Evolutionary conservation across 2,797 vertebrate genomes (phyloP).

Genomic region (Ctenopoma kingsleyae): DNA sequence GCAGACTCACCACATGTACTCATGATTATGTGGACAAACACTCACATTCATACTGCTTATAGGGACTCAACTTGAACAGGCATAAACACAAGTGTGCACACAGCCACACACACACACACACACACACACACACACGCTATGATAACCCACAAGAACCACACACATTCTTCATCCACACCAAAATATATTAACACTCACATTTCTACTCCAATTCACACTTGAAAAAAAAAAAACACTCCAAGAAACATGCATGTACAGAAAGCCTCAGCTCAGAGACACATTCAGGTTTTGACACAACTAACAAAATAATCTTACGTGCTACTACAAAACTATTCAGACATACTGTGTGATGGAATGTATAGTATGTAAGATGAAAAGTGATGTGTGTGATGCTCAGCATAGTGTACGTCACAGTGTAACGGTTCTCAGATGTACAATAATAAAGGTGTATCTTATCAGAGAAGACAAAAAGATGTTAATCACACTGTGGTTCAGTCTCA

Average conservation of each 20-base stretch:
- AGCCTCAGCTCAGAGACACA: neutral
- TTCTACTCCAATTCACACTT: conserved; percentile 21
- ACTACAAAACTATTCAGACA: conserved; percentile 11
- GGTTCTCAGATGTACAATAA: conserved; percentile 26
- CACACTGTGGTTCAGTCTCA: conserved; percentile 67
- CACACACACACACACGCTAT: conserved; percentile 1
- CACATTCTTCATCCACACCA: conserved; percentile 35
- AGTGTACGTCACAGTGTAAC: conserved; percentile 3
- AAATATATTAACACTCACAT: conserved; percentile 14
- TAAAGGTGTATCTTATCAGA: conserved; percentile 19
- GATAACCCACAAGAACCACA: conserved; percentile 18
- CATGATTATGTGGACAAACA: conserved; percentile 44
- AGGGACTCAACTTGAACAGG: conserved; percentile 24
- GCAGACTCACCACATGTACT: conserved; percentile 65
- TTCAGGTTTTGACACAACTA: neutral
- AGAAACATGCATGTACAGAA: conserved; percentile 23
- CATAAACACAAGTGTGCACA: conserved; percentile 7
- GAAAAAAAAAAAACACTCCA: conserved; percentile 5
- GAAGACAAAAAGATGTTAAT: conserved; percentile 65
- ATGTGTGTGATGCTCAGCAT: conserved; percentile 1
- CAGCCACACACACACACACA: conserved; percentile 8
- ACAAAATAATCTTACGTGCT: neutral
- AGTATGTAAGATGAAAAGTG: neutral
- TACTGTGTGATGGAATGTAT: conserved; percentile 9
- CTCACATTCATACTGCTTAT: conserved; percentile 28